A percentile compares a stretch with the other conserved stretches of the same genome.
These are phyloP conservation scores for Nanorana parkeri DNA, from an alignment of 2,113 vertebrate species.

Conservation along the genomic window DNA sequence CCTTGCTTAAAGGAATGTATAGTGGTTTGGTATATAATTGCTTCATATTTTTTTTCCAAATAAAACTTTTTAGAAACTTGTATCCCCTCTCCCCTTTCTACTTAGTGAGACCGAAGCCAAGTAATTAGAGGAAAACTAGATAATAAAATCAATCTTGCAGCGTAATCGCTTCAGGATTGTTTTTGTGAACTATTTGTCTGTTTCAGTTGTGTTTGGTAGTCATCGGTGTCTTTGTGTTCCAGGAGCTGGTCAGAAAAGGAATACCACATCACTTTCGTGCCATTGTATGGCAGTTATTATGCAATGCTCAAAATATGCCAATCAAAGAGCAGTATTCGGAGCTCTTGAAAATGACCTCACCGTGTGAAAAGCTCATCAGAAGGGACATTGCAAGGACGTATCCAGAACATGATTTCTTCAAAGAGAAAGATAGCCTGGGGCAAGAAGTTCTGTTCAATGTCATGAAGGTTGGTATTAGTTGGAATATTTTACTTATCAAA, in stretches of 20 bases:
- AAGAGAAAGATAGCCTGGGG: conserved; percentile 96
- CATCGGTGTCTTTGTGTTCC: neutral
- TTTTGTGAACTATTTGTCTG: no score
- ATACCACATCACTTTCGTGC: conserved; percentile 98
- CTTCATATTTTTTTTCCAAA: no score
- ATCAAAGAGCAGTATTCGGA: conserved; percentile 99
- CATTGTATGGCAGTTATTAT: conserved; percentile 97
- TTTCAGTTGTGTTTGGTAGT: no score
- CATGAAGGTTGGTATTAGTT: conserved; percentile 86
- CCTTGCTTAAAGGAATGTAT: no score
- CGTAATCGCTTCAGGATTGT: no score
- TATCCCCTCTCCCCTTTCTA: no score
- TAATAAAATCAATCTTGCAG: no score
- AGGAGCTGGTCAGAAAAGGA: conserved; percentile 96
- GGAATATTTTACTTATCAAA: neutral
- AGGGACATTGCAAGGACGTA: conserved; percentile 98
- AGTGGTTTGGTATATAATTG: no score
- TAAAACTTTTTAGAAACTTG: no score
- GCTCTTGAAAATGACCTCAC: conserved; percentile 97
- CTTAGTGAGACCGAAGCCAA: no score
- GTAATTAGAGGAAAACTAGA: no score
- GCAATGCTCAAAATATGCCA: conserved; percentile 92
- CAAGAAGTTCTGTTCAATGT: conserved; percentile 99
- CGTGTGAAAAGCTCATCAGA: conserved; percentile 96
- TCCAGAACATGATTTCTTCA: conserved; percentile 98